phyloP scores from a whole-genome alignment of 2,797 vertebrate genomes.

The Gymnodraco acuticeps region DNA sequence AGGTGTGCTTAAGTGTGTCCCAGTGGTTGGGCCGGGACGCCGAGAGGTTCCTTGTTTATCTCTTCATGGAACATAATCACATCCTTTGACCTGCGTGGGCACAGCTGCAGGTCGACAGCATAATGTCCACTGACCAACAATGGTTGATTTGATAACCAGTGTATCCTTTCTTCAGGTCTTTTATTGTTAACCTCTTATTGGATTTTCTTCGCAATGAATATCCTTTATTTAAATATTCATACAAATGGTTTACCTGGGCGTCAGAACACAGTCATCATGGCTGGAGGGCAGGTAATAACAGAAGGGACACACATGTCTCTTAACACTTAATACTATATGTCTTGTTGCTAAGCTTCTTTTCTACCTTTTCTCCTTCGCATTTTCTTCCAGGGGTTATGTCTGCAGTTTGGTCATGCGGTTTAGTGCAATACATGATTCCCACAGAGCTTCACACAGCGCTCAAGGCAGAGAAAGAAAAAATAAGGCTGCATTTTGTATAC shows the following conservation, averaged over 20 bases:
- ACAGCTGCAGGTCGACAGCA: slow-evolving; percentile 35
- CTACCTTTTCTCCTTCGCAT: slow-evolving; percentile 5
- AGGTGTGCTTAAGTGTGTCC: slow-evolving; percentile 69
- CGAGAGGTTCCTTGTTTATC: slow-evolving; percentile 70
- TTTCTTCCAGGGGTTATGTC: slow-evolving; percentile 23
- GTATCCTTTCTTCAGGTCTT: slow-evolving; percentile 31
- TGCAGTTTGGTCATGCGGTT: slow-evolving; percentile 13
- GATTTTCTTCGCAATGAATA: slow-evolving; percentile 47
- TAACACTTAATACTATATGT: slow-evolving; percentile 9
- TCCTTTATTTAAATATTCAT: slow-evolving; percentile 43
- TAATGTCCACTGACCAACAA: slow-evolving; percentile 33
- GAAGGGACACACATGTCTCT: slow-evolving; percentile 36
- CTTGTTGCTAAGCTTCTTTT: slow-evolving; percentile 21
- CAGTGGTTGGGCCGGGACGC: slow-evolving; percentile 61
- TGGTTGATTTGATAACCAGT: slow-evolving; percentile 34
- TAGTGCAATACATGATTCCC: slow-evolving; percentile 17
- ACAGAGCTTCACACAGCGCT: slow-evolving; percentile 18
- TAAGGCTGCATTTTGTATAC: slow-evolving; percentile 2
- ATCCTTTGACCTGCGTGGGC: slow-evolving; percentile 47
- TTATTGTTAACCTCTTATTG: slow-evolving; percentile 41
- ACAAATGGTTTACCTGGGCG: slow-evolving; percentile 46
- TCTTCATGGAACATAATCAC: slow-evolving; percentile 70
- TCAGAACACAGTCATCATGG: slow-evolving; percentile 21
- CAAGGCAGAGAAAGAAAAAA: slow-evolving; percentile 20
- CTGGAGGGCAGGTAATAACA: slow-evolving; percentile 33